A percentile compares a stretch with the other conserved stretches of the same genome.
These are phyloP conservation scores for Lordiphosa mommai DNA, from an alignment of 1,140 invertebrate genomes.

Conservation along the genomic window DNA sequence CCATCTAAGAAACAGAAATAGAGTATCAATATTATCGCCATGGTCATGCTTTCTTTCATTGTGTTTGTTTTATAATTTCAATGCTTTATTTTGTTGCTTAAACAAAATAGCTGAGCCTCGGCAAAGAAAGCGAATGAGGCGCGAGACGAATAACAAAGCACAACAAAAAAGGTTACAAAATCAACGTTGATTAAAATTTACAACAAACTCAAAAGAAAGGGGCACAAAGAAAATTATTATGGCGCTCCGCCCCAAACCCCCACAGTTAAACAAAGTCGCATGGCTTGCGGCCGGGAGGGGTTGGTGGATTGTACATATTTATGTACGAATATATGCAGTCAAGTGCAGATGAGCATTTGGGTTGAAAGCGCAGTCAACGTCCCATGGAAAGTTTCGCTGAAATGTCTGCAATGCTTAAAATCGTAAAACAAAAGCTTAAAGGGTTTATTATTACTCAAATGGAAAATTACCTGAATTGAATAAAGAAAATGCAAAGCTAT, in stretches of 20 bases:
- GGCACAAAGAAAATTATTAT: slow-evolving; percentile 41
- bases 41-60: too few relatives aligned
- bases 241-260: slow-evolving; percentile 4
- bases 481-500: neutral
- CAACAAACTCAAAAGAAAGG: slow-evolving; percentile 27
- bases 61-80: too few relatives aligned
- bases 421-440: slow-evolving; percentile 25
- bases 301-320: too few relatives aligned
- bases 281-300: too few relatives aligned
- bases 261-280: slow-evolving; percentile 21
- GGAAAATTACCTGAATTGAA: slow-evolving; percentile 32
- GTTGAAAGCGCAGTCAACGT: slow-evolving; percentile 47
- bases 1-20: neutral
- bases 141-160: slow-evolving; percentile 41
- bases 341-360: slow-evolving; percentile 66
- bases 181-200: slow-evolving; percentile 56
- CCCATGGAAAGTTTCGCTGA: slow-evolving; percentile 7
- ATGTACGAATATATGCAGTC: slow-evolving; percentile 20
- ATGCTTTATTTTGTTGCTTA: too few relatives aligned
- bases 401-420: slow-evolving; percentile 17
- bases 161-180: slow-evolving; percentile 51
- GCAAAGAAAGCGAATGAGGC: slow-evolving; percentile 46
- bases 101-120: too few relatives aligned
- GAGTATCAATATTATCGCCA: too few relatives aligned
- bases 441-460: slow-evolving; percentile 23